Base-by-base conservation (phyloP, 2,888 invertebrate genomes). In the Penaeus monodon region DNA sequence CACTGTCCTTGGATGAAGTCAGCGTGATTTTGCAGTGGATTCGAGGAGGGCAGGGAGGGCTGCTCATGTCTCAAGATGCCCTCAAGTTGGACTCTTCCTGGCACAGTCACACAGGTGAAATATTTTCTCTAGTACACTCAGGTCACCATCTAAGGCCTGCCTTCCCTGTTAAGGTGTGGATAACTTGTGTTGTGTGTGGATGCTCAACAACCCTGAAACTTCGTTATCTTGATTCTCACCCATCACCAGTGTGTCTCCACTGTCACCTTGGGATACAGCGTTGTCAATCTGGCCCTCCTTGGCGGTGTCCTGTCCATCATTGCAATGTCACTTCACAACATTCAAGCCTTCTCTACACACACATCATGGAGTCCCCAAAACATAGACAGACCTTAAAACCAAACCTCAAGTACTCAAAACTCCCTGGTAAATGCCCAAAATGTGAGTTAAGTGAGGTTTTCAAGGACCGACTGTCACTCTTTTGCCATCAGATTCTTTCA, bases 401-500 rank as follows among this genome's bases (percentile, higher is more conserved):
- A 38, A 82, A 79, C 63, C 65, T 86, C 49, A 86, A 82, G 29
- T 79, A 83, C 33, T 65, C 78, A 17, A 73, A 78, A n/a, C 57
- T 86, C 29, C 82, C 86, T 12, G 74, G 65, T 65, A 49, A 78
- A 17, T 86, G 86, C 64, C 73, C 82, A 12, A 86, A 86, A 66
- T 86, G 86, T 49, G 38, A 76, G 24, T 63, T 57, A 33, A 63
- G 77, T 33, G 78, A 79, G 27, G 64, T 83, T 24, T 86, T 82
- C 64, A 70, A 64, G 27, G 79, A 83, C 66, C 85, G 73, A 20
- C 78, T 88, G 68, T 68, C 84, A 68, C 77, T 82, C 22, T 86
- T 88, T 73, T 86, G 84, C 66, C 89, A 89, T 44, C 79, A 88
- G 76, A 57, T 89, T 14, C 64, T 88, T 44, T 81, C 83, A 57